Percentiles rank a stretch among this genome's conserved stretches.
phyloP scores from a whole-genome alignment of 2,888 invertebrate species.

The Cremastobaeus sp. region DNA sequence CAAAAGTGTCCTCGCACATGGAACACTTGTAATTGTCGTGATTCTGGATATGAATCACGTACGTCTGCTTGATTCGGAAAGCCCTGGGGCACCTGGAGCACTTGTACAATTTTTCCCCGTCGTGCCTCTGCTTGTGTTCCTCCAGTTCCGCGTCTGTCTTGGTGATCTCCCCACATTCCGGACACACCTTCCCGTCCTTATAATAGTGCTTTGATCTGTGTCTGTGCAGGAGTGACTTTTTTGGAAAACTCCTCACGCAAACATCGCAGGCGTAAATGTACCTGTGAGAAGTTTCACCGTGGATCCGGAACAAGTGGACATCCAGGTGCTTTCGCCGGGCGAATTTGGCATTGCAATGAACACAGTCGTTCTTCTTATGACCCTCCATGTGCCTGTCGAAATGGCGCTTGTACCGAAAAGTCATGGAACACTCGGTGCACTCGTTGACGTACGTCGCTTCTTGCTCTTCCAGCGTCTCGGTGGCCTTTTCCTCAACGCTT shows the following conservation, averaged over 20 bases:
- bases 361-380: conserved; percentile 74
- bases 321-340: conserved; percentile 72
- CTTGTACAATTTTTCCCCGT: conserved; percentile 69
- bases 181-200: conserved; percentile 71
- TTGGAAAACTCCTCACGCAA: conserved; percentile 67
- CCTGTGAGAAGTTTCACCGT: conserved; percentile 67
- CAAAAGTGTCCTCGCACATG: conserved; percentile 72
- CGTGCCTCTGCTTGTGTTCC: conserved; percentile 69
- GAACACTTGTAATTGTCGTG: conserved; percentile 74
- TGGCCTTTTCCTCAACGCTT: neutral
- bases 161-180: conserved; percentile 72
- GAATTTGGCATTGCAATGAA: conserved; percentile 72
- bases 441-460: conserved; percentile 49
- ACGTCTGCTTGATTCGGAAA: conserved; percentile 73
- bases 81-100: conserved; percentile 72
- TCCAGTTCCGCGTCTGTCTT: conserved; percentile 65
- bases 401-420: conserved; percentile 72
- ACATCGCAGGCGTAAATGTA: conserved; percentile 67
- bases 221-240: conserved; percentile 67
- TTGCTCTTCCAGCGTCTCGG: conserved; percentile 4
- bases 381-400: conserved; percentile 73
- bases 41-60: conserved; percentile 72
- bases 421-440: conserved; percentile 70
- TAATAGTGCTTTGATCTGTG: conserved; percentile 72
- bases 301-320: conserved; percentile 71